Conservation (phyloP, 35 echinoderm and acorn worm species). For the Anneissia japonica region DNA sequence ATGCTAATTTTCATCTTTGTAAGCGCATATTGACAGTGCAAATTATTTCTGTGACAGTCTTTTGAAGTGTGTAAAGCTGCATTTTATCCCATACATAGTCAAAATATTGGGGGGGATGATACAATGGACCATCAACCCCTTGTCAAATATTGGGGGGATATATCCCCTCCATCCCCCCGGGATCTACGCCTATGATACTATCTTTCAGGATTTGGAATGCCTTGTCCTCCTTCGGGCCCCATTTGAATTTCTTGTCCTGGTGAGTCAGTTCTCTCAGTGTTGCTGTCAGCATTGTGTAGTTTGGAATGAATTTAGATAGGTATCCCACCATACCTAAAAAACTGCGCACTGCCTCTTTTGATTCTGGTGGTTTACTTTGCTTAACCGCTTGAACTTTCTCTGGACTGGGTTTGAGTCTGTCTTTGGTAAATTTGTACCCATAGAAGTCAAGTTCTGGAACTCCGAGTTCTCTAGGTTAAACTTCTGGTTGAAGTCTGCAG, state of each 20-base stretch:
- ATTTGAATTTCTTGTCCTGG: conserved; percentile 31
- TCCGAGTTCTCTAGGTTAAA: conserved; percentile 38
- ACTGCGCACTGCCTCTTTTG: too few species aligned
- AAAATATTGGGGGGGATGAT: too few species aligned
- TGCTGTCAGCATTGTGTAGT: conserved; percentile 25
- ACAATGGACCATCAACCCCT: too few species aligned
- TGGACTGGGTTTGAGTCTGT: conserved; percentile 45
- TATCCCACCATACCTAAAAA: conserved; percentile 67
- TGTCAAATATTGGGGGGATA: too few species aligned
- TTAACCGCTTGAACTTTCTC: conserved; percentile 51
- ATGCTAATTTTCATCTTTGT: too few species aligned
- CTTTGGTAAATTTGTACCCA: conserved; percentile 59
- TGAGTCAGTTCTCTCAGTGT: conserved; percentile 41
- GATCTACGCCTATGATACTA: too few species aligned
- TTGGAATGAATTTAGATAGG: conserved; percentile 54
- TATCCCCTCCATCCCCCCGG: too few species aligned
- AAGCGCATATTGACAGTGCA: too few species aligned
- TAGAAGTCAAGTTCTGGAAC: conserved; percentile 56
- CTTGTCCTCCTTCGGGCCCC: conserved; percentile 28
- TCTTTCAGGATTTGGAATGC: conserved; percentile 50
- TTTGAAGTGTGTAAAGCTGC: too few species aligned
- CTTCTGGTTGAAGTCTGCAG: conserved; percentile 37
- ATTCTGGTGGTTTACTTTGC: conserved; percentile 12
- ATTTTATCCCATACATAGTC: too few species aligned
- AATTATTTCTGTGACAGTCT: too few species aligned